Conservation (phyloP, 1,140 invertebrate genomes). For the Parapsyche elsis region DNA sequence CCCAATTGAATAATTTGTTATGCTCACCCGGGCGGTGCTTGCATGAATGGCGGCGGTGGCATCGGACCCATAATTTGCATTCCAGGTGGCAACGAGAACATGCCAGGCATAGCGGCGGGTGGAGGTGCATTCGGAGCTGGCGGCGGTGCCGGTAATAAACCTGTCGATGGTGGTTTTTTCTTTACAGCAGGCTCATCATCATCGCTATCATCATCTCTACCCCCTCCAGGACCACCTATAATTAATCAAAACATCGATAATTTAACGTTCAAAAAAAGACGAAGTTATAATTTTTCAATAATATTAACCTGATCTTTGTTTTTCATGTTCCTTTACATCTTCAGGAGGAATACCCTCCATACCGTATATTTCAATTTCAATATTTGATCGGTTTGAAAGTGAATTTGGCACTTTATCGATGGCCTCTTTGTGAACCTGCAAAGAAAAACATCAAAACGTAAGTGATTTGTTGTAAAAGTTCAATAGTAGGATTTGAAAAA, state of each 20-base stretch:
- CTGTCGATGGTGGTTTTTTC: conserved; percentile 68
- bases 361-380: conserved; percentile 99
- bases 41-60: conserved; percentile 79
- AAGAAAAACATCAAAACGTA: conserved; percentile 8
- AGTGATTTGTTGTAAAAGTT: neutral
- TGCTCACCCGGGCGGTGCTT: conserved; percentile 70
- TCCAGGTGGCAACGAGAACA: conserved; percentile 69
- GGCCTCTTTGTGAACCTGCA: conserved; percentile 98
- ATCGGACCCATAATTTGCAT: conserved; percentile 79
- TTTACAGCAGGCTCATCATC: conserved; percentile 84
- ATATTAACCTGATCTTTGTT: conserved; percentile 76
- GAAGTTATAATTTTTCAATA: neutral
- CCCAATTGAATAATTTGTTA: conserved; percentile 1
- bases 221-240: conserved; percentile 63
- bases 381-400: conserved; percentile 95
- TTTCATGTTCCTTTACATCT: conserved; percentile 94
- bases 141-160: conserved; percentile 63
- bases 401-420: conserved; percentile 99
- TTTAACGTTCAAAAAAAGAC: neutral
- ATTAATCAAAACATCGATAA: conserved; percentile 34
- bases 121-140: conserved; percentile 69
- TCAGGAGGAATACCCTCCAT: conserved; percentile 99
- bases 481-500: neutral
- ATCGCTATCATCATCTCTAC: conserved; percentile 75
- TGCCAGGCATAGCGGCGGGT: conserved; percentile 68